These are phyloP conservation scores for Cricetomys ansorgei DNA, from an alignment of 2,113 vertebrate genomes.

Conservation along the genomic window DNA sequence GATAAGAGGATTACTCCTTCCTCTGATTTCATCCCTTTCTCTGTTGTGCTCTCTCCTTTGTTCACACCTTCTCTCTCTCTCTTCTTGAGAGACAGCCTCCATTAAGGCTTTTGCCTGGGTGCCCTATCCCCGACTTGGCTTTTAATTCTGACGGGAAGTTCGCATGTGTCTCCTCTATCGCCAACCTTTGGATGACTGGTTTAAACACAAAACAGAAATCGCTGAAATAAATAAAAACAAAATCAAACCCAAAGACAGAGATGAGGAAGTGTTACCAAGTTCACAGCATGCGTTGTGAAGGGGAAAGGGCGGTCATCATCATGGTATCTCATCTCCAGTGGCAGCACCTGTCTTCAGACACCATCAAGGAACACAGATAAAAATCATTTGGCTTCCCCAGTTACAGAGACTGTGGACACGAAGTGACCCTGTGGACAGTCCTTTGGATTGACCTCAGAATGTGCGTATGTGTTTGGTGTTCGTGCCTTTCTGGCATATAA, in stretches of 20 bases:
- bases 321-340: not conserved
- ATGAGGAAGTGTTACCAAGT: not conserved
- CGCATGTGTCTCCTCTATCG: not conserved
- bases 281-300: not conserved
- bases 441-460: not conserved
- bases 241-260: not conserved
- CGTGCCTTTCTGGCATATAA: not conserved
- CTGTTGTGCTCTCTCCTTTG: not conserved
- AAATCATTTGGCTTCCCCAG: not conserved
- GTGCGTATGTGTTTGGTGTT: not conserved
- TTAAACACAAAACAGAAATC: slow-evolving; percentile 1
- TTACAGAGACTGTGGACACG: not conserved
- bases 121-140: not conserved
- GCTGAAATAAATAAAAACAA: not conserved
- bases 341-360: not conserved
- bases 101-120: not conserved
- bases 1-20: not conserved
- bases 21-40: not conserved
- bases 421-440: not conserved
- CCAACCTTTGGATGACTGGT: not conserved
- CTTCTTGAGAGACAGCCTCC: not conserved
- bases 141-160: not conserved
- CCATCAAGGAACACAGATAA: not conserved
- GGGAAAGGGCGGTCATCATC: not conserved
- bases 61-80: not conserved